Base-by-base conservation (phyloP, 2,888 invertebrate species). In the Ceriagrion tenellum region DNA sequence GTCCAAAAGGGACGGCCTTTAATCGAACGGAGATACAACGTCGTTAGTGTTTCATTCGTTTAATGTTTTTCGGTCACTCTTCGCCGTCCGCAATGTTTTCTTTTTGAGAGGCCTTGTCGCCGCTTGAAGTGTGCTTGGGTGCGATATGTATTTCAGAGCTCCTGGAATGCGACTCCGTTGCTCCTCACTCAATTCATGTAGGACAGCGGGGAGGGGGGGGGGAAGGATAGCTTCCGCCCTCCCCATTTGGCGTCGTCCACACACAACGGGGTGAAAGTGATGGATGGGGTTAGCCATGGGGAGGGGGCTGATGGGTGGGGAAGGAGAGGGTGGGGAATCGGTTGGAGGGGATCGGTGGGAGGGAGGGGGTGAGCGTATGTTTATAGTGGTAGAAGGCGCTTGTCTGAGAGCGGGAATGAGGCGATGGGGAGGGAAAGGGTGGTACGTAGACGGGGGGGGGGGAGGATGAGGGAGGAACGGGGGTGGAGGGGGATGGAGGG, bases 401-500 rank as follows among this genome's bases (percentile, higher is more conserved):
- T n/a, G 56, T 13, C n/a, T 56, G 56, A 90, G 90, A n/a, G 56
- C n/a, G 90, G 55, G 16, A 55, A 90, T 55, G 55, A 56, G 91
- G 26, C 26, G 40, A 47, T n/a, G 59, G 90, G 55, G 3, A 30
- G 20, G 55, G 20, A 90, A 56, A 26, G 35, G 35, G 91, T 63
- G 16, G 63, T 55, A 16, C 8, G 26, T 69, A n/a, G 56, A 16
- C 12, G 59, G 2, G 56, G 91, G 40, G 91, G 63, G 35, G 35
- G 91, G 63, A 20, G 12, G 35, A n/a, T n/a, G 59, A 91, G 90
- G 35, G 18, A n/a, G 30, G 90, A 16, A 56, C 18, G 26, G 59
- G 26, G 69, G 55, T n/a, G 90, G n/a, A 30, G 18, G 56, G 56
- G 56, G 90, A 59, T 23, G 63, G 40, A 56, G 90, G 47, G 59